These are phyloP conservation scores for Drosophila sturtevanti DNA, from an alignment of 1,140 invertebrate genomes.

Conservation along the genomic window DNA sequence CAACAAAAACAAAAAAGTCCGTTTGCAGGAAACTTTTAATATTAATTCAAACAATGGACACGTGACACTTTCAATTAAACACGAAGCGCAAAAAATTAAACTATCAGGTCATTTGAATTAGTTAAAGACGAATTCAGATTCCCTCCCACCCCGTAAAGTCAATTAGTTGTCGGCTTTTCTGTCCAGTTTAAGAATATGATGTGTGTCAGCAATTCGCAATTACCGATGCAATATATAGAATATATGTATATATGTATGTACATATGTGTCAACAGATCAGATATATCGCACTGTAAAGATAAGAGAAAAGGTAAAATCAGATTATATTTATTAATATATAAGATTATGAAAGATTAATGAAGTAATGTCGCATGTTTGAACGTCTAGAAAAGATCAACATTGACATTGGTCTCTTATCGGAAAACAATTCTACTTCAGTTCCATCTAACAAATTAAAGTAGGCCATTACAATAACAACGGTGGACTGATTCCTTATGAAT, in stretches of 20 bases:
- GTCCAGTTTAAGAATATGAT: constrained; percentile 53
- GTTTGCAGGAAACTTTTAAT: constrained; percentile 10
- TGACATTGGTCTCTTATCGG: neutral
- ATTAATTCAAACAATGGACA: constrained; percentile 39
- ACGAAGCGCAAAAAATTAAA: constrained; percentile 50
- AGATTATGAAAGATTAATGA: neutral
- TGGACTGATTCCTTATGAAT: too few species aligned
- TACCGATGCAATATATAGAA: constrained; percentile 3
- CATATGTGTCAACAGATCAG: constrained; percentile 41
- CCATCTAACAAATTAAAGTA: too few species aligned
- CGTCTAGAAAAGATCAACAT: neutral
- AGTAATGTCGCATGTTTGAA: neutral
- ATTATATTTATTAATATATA: constrained; percentile 9
- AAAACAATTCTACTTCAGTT: too few species aligned
- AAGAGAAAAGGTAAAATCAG: constrained; percentile 20
- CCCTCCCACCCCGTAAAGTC: constrained; percentile 37
- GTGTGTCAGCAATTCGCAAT: constrained; percentile 67
- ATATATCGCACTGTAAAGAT: constrained; percentile 47
- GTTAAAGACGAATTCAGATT: constrained; percentile 46
- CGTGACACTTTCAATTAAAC: constrained; percentile 62
- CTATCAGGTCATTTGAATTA: constrained; percentile 57
- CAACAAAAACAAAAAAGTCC: constrained; percentile 30
- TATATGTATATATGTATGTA: neutral
- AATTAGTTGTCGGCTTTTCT: constrained; percentile 57
- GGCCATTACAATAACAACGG: too few species aligned